phyloP scores from a whole-genome alignment of 2,797 vertebrate species.

The Phoxinus dragarum region DNA sequence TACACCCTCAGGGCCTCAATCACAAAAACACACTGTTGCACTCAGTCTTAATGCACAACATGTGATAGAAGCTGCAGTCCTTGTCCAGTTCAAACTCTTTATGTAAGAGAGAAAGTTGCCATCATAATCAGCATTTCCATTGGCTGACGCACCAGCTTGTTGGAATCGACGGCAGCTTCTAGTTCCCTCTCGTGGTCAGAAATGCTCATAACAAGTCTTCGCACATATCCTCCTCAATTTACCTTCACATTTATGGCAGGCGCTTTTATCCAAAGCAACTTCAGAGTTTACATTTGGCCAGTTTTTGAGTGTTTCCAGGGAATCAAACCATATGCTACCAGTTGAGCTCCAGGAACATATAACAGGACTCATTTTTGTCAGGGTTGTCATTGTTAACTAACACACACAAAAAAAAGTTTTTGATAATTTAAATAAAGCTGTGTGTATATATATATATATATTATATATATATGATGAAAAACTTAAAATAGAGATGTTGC shows the following conservation, averaged over 20 bases:
- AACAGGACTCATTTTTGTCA: no score
- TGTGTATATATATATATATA: no score
- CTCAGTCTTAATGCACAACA: constrained; percentile 35
- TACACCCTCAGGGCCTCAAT: constrained; percentile 21
- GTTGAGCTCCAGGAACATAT: background rate
- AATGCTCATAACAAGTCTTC: constrained; percentile 29
- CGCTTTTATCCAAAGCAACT: background rate
- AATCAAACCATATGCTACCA: background rate
- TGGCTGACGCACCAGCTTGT: background rate
- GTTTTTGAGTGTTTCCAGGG: background rate
- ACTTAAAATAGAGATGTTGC: no score
- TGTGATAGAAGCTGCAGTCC: constrained; percentile 4
- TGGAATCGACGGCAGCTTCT: background rate
- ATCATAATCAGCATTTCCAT: constrained; percentile 17
- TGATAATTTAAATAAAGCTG: no score
- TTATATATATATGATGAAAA: no score
- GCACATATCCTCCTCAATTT: background rate
- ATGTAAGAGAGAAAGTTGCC: background rate
- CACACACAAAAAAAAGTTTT: no score
- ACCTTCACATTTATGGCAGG: background rate
- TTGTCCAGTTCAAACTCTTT: constrained; percentile 15
- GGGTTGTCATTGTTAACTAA: no score
- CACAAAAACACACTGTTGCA: constrained; percentile 13
- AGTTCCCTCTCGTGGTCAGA: constrained; percentile 65
- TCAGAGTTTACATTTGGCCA: background rate